Evolutionary conservation across 2,888 invertebrate genomes (phyloP).

Genomic region (Torymus auratus): DNA sequence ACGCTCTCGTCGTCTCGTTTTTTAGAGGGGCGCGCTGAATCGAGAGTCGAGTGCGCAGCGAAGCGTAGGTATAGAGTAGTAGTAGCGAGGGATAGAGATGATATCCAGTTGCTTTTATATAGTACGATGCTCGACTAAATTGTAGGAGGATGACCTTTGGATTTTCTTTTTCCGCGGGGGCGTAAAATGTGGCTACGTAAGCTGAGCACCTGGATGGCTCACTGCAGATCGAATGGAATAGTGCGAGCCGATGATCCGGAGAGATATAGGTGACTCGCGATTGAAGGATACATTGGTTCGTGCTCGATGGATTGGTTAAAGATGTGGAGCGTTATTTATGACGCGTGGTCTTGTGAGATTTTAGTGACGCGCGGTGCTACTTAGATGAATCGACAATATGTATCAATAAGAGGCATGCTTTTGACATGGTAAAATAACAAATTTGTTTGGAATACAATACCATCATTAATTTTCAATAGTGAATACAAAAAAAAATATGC

Average conservation of each 20-base stretch:
- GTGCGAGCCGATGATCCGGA: slow-evolving; percentile 11
- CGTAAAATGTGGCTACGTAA: slow-evolving; percentile 53
- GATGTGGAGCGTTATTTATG: slow-evolving; percentile 42
- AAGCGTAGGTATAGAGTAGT: background rate
- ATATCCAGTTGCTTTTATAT: slow-evolving; percentile 15
- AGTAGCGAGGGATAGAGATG: background rate
- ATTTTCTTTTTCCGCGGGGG: slow-evolving; percentile 56
- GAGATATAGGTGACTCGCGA: too few relatives aligned
- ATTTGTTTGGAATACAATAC: too few relatives aligned
- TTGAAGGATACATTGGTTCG: background rate
- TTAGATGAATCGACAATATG: background rate
- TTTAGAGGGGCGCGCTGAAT: background rate
- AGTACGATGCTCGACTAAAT: slow-evolving; percentile 59
- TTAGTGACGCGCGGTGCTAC: background rate
- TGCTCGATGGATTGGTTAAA: too few relatives aligned
- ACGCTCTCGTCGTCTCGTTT: background rate
- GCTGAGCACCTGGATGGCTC: slow-evolving; percentile 65
- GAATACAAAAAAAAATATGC: too few relatives aligned
- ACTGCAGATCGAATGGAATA: slow-evolving; percentile 65
- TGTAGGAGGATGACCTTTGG: slow-evolving; percentile 66
- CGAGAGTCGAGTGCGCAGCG: background rate
- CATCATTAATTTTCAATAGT: too few relatives aligned
- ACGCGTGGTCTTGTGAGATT: background rate
- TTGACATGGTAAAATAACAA: background rate
- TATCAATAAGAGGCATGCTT: background rate